Evolutionary conservation across 2,888 invertebrate species (phyloP), one percentile per base, ranked within the genome.

Genomic region (Calameuta pallipes): DNA sequence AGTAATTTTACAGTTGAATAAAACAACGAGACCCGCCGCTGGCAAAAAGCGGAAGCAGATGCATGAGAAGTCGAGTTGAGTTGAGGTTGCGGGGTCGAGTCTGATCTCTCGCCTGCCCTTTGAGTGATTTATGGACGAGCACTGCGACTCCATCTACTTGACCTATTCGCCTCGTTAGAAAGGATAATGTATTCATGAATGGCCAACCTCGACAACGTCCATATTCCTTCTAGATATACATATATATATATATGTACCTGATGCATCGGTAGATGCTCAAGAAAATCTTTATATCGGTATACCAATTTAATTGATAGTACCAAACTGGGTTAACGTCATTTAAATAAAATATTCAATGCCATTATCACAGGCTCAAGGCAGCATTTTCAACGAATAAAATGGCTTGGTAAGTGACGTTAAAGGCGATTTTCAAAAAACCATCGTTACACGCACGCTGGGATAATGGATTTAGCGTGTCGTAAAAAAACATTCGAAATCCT

Each of bases 151-250:
- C 85, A 86, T 87, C 89, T 87, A 87, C 87, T 89, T 89, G 89
- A 88, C 89, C 89, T 88, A 87, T 89, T 89, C 89, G 87, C 87
- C 89, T 89, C 89, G 89, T 89, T 89, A 87, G 84, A 87, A 88
- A 87, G 88, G 87, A 88, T 88, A 89, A 89, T 88, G 87, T 89
- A 89, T 88, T 88, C 88, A 88, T 87, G 89, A 88, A 84, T 82
- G 82, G 84, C 83, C 82, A 82, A 81, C 82, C 83, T 83, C 82
- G 81, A 78, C 80, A 70, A 75, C 77, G 77, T 77, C 75, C 73
- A 73, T 30, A 68, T 56, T 56, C 56, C 9, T 56, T 37, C 37
- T 37, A 11, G 11, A 12, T 12, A 36, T 11, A 36, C 11, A 12
- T 41, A 6, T 56, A 9, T 23, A 23, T 15, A 15, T 41, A 41